Base-by-base conservation (phyloP, 2,113 vertebrate species). In the Myanophis thanlyinensis region DNA sequence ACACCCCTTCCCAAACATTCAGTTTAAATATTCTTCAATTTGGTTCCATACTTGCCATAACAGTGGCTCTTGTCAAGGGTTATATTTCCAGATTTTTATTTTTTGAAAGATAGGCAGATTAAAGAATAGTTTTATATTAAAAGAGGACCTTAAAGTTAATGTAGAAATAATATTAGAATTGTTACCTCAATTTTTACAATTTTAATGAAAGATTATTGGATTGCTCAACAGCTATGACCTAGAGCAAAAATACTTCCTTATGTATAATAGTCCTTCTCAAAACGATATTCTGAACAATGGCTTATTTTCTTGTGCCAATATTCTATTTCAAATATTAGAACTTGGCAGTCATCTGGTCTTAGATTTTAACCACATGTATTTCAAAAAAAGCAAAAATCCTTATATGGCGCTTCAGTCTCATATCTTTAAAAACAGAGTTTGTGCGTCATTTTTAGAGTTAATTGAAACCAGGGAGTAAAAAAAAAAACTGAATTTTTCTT, bases 301-400 rank as follows among this genome's bases (percentile, higher is more conserved):
- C 96, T 98, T 97, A 96, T 98, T 98, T 98, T 98, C 98, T 96
- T 97, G 96, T 97, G 97, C 98, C 98, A 98, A 97, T 94, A 95
- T 97, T 98, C 94, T 95, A 97, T 98, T 98, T 98, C 98, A 97
- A 97, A 97, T 97, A 96, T 98, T 98, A 98, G 96, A 98, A 98
- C 98, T 99, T 99, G 99, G 98, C 98, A 99, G 98, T 90, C 96
- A 95, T 89, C 96, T 92, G 54, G 96, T 98, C 98, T 99, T 98
- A 97, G 98, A 98, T 99, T 99, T 99, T 98, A 99, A 98, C 98
- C 99, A 99, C 99, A 99, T 99, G 99, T 98, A 98, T 98, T 97
- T 97, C 27, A 96, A 97, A 98, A 95, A 98, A 98, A 98, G 98
- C 98, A 98, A 98, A 99, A 98, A 97, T 97, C 97, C 97, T 96